These are phyloP conservation scores for Microcaecilia unicolor DNA, from an alignment of 2,797 vertebrate species.

Conservation along the genomic window DNA sequence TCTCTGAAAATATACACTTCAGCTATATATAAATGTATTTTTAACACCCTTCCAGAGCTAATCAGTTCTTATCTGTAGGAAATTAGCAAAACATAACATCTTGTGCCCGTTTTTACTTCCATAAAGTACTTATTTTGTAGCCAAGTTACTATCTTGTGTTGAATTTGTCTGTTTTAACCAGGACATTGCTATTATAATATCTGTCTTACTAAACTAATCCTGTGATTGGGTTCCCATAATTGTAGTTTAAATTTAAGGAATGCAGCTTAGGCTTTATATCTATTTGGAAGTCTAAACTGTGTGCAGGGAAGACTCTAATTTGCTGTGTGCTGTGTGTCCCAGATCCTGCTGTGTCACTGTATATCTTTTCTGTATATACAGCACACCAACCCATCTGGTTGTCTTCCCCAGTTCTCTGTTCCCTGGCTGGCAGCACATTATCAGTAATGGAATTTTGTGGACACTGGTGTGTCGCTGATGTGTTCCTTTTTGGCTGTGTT, in stretches of 20 bases:
- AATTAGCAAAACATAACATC: too few species aligned
- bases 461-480: conserved; percentile 53
- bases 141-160: too few species aligned
- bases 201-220: not conserved
- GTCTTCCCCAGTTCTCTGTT: conserved; percentile 52
- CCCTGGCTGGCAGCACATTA: conserved; percentile 44
- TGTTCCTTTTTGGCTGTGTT: conserved; percentile 56
- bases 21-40: too few species aligned
- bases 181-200: too few species aligned
- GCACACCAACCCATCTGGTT: conserved; percentile 50
- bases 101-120: too few species aligned
- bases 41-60: too few species aligned
- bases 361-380: conserved; percentile 47
- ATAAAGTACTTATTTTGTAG: too few species aligned
- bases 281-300: conserved; percentile 8
- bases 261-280: conserved; percentile 9
- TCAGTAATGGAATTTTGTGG: conserved; percentile 49
- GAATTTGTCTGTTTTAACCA: too few species aligned
- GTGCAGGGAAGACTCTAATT: conserved; percentile 59
- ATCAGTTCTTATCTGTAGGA: too few species aligned
- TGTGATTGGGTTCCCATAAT: not conserved
- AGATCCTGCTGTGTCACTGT: conserved; percentile 66
- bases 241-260: not conserved
- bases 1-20: too few species aligned
- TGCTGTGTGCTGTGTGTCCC: conserved; percentile 64